Evolutionary conservation across 2,113 vertebrate species (phyloP), one percentile per base, ranked within the genome.

Genomic region (Budorcas taxicolor): DNA sequence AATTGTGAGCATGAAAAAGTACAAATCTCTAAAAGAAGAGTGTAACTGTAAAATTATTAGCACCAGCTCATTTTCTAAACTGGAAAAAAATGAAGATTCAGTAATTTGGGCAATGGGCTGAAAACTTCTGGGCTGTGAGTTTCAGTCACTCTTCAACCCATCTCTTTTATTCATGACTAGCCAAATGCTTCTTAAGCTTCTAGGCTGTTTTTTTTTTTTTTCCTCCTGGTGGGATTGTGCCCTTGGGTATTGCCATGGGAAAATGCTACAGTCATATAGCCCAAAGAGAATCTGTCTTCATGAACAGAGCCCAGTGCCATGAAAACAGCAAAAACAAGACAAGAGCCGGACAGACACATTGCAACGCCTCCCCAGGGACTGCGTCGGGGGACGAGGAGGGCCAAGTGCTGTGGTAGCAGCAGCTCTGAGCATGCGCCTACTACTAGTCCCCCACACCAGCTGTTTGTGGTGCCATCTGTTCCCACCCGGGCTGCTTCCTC

Each of bases 401-500:
- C 3, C 14, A 16, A 45, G 81, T 5, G 4, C 25, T 14, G 5
- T 33, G 40, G 80, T 27, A 50, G 81, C 11, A 29, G 36, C 0
- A 50, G 58, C 71, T 67, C 29, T 53, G 67, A 86, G 40, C 87
- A 53, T 80, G 53, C 0, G 36, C 62, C 53, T 3, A 21, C 97
- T 97, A 97, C 95, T 97, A 95, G 97, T 94, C 89, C 97, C 97
- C 97, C 80, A 92, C 96, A 94, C 98, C 98, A 98, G 98, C 99
- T 98, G 98, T 98, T 98, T 98, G 98, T 85, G 95, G 94, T 98
- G 96, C 99, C 99, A 99, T 99, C 99, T 99, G 99, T 98, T 98
- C 98, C 94, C 92, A 97, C 98, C 98, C 96, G 94, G 98, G 98
- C 97, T 97, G 98, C 96, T 98, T 98, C 98, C 98, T 98, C 98